phyloP scores from a whole-genome alignment of 2,113 vertebrate genomes.

The Petrocephalus zakoni region DNA sequence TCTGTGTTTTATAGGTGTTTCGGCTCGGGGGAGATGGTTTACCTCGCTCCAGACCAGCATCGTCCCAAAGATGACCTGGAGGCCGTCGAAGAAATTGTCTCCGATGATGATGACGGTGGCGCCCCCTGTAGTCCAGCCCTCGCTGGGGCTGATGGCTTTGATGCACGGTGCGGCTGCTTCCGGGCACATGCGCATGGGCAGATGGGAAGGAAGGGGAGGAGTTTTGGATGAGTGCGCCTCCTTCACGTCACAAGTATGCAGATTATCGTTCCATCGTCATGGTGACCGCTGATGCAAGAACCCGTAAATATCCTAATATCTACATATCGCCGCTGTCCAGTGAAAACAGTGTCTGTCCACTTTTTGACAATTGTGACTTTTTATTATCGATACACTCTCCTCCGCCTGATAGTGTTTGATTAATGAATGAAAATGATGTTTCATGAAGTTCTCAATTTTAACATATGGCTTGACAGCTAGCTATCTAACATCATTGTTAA shows the following conservation, averaged over 20 bases:
- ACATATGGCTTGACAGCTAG: not conserved
- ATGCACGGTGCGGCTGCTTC: slow-evolving; percentile 22
- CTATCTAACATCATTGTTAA: not conserved
- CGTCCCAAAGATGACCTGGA: slow-evolving; percentile 27
- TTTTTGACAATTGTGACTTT: not conserved
- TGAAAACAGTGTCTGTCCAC: not conserved
- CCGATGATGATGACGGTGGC: slow-evolving; percentile 27
- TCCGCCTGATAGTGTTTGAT: not conserved
- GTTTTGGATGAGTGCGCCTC: not conserved
- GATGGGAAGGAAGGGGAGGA: not conserved
- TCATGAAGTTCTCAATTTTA: not conserved
- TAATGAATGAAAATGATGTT: not conserved
- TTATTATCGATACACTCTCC: not conserved
- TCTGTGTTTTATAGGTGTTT: not conserved
- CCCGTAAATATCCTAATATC: not conserved
- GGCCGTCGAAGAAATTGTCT: slow-evolving; percentile 24
- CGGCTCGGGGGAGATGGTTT: not conserved
- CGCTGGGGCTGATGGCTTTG: slow-evolving; percentile 27
- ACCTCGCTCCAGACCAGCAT: slow-evolving; percentile 29
- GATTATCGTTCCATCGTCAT: not conserved
- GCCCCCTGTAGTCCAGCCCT: slow-evolving; percentile 23
- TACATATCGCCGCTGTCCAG: not conserved
- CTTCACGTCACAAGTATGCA: too few species aligned
- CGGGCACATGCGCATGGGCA: not conserved
- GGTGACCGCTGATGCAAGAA: not conserved